Percentiles rank a stretch among this genome's conserved stretches.
These are phyloP conservation scores for Chelonus formosanus DNA, from an alignment of 2,888 invertebrate genomes.

Conservation along the genomic window DNA sequence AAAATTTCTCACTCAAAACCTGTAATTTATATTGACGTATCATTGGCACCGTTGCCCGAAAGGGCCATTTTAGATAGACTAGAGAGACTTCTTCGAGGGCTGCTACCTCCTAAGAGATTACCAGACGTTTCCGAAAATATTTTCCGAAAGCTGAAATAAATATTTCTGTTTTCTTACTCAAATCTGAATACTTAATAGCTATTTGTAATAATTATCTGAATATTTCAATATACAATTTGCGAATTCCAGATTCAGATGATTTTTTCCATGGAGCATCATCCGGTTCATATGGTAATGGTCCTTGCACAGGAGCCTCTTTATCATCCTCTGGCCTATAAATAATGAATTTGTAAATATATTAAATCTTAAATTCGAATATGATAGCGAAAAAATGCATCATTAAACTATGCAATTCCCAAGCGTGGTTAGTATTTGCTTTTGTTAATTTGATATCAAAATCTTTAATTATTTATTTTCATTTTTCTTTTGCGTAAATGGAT, in stretches of 20 bases:
- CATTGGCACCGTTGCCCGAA: slow-evolving; percentile 61
- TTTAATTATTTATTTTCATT: no score
- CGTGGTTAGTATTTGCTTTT: no score
- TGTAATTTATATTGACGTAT: slow-evolving; percentile 46
- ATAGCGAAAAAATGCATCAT: no score
- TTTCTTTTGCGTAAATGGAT: no score
- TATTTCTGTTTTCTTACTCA: neutral
- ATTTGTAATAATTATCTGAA: slow-evolving; percentile 46
- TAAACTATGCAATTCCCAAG: no score
- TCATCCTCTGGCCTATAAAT: slow-evolving; percentile 66
- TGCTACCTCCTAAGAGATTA: slow-evolving; percentile 72
- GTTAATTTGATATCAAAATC: no score
- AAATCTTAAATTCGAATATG: no score
- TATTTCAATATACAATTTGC: slow-evolving; percentile 79
- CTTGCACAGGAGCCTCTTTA: slow-evolving; percentile 92
- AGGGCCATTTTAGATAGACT: slow-evolving; percentile 81
- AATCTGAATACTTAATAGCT: no score
- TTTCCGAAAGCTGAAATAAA: slow-evolving; percentile 81
- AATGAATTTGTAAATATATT: neutral
- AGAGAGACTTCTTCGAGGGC: slow-evolving; percentile 83
- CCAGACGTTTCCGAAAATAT: slow-evolving; percentile 83
- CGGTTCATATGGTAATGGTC: slow-evolving; percentile 95
- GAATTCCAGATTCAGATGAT: slow-evolving; percentile 82
- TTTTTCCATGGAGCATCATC: slow-evolving; percentile 96
- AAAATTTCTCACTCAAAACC: neutral